Conservation (phyloP, 2,888 invertebrate genomes). For the Scaptomyza tumidula region DNA sequence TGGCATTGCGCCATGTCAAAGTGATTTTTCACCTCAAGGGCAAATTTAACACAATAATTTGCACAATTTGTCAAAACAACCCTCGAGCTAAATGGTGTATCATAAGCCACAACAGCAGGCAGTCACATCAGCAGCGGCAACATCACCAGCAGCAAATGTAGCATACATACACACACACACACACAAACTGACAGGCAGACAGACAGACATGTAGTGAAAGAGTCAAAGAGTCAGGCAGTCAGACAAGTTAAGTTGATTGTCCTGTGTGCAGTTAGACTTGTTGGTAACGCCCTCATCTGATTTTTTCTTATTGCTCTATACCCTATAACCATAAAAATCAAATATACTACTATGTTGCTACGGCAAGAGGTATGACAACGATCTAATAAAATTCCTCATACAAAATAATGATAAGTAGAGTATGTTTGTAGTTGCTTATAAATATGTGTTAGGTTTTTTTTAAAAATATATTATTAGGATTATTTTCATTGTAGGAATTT, state of each 20-base stretch:
- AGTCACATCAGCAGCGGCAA: conserved; percentile 33
- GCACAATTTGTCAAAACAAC: conserved; percentile 82
- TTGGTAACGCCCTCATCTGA: conserved; percentile 18
- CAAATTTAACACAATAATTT: conserved; percentile 82
- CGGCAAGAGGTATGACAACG: not conserved
- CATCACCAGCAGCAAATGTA: not conserved
- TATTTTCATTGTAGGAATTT: too few species aligned
- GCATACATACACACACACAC: conserved; percentile 17
- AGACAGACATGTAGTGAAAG: conserved; percentile 10
- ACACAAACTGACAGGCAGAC: conserved; percentile 20
- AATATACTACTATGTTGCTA: not conserved
- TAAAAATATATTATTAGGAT: too few species aligned
- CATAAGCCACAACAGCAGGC: conserved; percentile 65
- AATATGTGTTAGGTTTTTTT: too few species aligned
- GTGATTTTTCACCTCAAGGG: conserved; percentile 81
- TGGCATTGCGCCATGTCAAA: conserved; percentile 68
- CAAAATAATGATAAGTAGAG: not conserved
- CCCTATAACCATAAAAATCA: conserved; percentile 7
- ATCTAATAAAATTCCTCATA: not conserved
- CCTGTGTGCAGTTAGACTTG: conserved; percentile 30
- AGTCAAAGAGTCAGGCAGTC: conserved; percentile 34
- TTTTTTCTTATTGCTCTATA: not conserved
- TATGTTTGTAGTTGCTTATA: too few species aligned
- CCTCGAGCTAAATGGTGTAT: conserved; percentile 75
- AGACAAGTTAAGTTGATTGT: conserved; percentile 48